Evolutionary conservation across 2,888 invertebrate genomes (phyloP).

Genomic region (Tetramorium bicarinatum): DNA sequence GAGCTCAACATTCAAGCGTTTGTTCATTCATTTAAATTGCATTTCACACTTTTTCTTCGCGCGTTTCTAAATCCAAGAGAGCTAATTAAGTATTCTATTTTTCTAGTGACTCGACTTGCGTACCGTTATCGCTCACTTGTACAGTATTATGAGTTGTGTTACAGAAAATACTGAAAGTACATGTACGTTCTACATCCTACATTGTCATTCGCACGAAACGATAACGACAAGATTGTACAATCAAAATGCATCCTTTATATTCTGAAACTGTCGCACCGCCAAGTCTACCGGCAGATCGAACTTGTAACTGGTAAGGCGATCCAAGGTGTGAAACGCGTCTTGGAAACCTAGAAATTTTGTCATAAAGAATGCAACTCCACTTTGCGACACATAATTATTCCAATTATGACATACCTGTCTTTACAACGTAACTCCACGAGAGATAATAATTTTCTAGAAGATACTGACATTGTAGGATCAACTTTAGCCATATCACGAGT

Average conservation of each 20-base stretch:
- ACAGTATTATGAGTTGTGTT: constrained; percentile 14
- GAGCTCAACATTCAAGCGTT: neutral
- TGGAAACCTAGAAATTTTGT: constrained; percentile 92
- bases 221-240: constrained; percentile 45
- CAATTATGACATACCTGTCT: constrained; percentile 90
- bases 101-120: constrained; percentile 12
- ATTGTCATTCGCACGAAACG: constrained; percentile 25
- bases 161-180: constrained; percentile 35
- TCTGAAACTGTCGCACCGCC: constrained; percentile 98
- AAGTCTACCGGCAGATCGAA: constrained; percentile 98
- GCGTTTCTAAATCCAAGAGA: constrained; percentile 1
- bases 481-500: constrained; percentile 97
- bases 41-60: neutral
- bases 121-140: constrained; percentile 5
- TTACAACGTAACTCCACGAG: constrained; percentile 97
- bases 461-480: constrained; percentile 95
- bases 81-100: constrained; percentile 18
- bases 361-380: neutral
- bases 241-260: constrained; percentile 95
- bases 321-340: constrained; percentile 96
- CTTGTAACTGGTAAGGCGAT: constrained; percentile 93
- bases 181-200: constrained; percentile 8
- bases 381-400: neutral
- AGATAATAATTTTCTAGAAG: constrained; percentile 93
- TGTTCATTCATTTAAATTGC: neutral